Conservation (phyloP, 2,113 vertebrate species). For the Suncus etruscus region DNA sequence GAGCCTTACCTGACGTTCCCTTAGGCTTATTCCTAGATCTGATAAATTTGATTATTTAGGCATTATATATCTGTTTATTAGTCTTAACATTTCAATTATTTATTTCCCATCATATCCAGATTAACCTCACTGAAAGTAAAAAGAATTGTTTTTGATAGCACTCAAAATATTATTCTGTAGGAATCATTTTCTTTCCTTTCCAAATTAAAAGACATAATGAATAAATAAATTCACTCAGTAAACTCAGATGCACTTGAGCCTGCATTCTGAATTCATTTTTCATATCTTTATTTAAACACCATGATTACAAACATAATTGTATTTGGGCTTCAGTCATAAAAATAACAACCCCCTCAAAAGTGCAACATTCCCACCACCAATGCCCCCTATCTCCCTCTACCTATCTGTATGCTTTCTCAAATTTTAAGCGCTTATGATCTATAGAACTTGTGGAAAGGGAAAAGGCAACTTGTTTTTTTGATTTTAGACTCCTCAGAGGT, state of each 20-base stretch:
- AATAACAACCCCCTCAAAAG: no score
- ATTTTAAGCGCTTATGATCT: neutral
- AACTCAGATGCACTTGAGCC: neutral
- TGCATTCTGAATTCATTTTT: slow-evolving; percentile 29
- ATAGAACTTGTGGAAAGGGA: neutral
- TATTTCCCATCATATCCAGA: neutral
- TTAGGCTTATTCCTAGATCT: neutral
- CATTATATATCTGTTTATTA: neutral
- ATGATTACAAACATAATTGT: no score
- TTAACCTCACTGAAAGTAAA: slow-evolving; percentile 11
- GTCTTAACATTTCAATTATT: slow-evolving; percentile 13
- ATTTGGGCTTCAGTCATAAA: no score
- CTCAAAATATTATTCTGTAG: neutral
- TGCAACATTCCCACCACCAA: no score
- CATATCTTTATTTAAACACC: no score
- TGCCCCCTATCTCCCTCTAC: neutral
- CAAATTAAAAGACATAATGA: neutral
- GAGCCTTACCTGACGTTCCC: no score
- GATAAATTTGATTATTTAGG: neutral
- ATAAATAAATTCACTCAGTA: slow-evolving; percentile 30
- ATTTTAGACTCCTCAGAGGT: neutral
- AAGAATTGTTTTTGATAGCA: neutral
- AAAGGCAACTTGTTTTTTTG: neutral
- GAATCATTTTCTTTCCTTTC: neutral
- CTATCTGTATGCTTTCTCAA: neutral